These are phyloP conservation scores for Lonchura striata DNA, from an alignment of 2,113 vertebrate genomes.

Conservation along the genomic window DNA sequence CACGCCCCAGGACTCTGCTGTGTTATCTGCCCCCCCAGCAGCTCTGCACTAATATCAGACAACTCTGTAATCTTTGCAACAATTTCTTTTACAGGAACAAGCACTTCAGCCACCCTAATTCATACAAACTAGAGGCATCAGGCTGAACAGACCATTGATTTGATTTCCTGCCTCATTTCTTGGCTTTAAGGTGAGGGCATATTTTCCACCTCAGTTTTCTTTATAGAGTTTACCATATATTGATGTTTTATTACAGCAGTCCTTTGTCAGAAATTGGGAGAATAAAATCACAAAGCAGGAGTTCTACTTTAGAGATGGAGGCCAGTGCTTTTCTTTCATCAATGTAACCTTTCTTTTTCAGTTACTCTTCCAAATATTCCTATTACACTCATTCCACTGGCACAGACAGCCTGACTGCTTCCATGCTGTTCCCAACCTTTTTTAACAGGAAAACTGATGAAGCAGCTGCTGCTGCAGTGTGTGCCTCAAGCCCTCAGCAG, in stretches of 20 bases:
- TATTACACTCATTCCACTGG: not conserved
- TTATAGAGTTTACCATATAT: not conserved
- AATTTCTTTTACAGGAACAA: not conserved
- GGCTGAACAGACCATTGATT: not conserved
- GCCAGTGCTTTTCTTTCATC: not conserved
- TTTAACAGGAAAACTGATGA: not conserved
- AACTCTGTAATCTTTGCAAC: not conserved
- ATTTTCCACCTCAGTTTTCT: constrained; percentile 27
- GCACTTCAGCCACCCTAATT: not conserved
- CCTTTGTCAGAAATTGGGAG: not conserved
- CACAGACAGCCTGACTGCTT: not conserved
- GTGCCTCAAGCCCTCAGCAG: not conserved
- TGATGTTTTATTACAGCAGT: not conserved
- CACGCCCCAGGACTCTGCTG: fast-evolving
- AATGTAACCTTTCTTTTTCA: not conserved
- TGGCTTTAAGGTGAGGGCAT: constrained; percentile 2
- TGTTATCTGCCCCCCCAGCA: not conserved
- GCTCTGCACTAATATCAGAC: not conserved
- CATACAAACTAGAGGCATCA: not conserved
- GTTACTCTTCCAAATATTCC: not conserved
- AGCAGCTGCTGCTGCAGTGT: not conserved
- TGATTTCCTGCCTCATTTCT: constrained; percentile 26
- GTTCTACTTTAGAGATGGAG: not conserved
- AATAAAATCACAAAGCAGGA: not conserved
- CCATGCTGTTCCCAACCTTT: not conserved